These are phyloP conservation scores for Triplophysa tibetana DNA, from an alignment of 2,113 vertebrate genomes.

Conservation along the genomic window DNA sequence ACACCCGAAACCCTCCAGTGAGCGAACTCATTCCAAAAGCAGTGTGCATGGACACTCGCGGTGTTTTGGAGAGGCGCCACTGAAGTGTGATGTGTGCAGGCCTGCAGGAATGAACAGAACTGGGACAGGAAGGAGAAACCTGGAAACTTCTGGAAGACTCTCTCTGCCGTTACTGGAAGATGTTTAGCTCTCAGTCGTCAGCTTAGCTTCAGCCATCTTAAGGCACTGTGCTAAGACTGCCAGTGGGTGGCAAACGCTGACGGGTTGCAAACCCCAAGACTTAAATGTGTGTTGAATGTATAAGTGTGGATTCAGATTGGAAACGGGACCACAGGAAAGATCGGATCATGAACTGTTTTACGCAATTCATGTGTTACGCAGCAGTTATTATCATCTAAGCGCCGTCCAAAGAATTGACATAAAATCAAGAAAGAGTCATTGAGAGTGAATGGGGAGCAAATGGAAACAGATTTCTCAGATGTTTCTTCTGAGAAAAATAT, in stretches of 20 bases:
- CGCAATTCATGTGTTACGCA: no score
- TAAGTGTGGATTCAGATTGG: neutral
- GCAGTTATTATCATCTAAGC: no score
- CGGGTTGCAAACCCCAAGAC: neutral
- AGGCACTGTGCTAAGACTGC: conserved; percentile 15
- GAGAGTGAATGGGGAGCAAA: no score
- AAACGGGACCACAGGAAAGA: neutral
- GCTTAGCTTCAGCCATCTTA: conserved; percentile 44
- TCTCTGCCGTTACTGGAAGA: conserved; percentile 19
- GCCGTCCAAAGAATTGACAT: no score
- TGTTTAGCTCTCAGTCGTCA: conserved; percentile 21
- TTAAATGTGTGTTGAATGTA: neutral
- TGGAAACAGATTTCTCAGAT: no score
- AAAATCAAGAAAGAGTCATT: no score
- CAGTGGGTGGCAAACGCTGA: conserved; percentile 6
- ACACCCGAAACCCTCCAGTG: neutral
- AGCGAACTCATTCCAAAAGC: neutral
- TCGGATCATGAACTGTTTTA: no score
- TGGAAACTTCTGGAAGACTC: neutral
- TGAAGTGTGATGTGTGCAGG: neutral
- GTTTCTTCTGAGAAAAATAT: no score
- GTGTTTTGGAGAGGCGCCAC: neutral
- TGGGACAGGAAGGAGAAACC: conserved; percentile 1
- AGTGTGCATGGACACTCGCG: neutral
- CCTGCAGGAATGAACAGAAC: neutral